phyloP scores from a whole-genome alignment of 2,797 vertebrate genomes.

The Megalops cyprinoides region DNA sequence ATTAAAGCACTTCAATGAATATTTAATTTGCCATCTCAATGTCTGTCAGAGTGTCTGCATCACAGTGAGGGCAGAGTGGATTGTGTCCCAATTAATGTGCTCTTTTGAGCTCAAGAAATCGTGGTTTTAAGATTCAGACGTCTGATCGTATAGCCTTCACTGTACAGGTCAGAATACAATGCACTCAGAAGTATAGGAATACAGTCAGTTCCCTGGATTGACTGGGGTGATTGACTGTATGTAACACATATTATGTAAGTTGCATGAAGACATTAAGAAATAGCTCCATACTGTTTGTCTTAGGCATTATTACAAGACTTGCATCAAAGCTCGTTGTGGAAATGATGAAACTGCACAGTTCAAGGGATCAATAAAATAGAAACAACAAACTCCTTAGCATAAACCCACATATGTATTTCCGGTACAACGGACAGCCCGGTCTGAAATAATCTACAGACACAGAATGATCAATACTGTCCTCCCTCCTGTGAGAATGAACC shows the following conservation, averaged over 20 bases:
- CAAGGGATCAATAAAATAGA: neutral
- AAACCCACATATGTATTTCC: neutral
- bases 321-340: neutral
- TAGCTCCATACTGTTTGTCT: neutral
- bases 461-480: neutral
- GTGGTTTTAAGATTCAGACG: neutral
- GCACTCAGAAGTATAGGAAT: neutral
- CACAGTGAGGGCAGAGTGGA: neutral
- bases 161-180: neutral
- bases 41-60: conserved; percentile 45
- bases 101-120: neutral
- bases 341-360: neutral
- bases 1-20: conserved; percentile 63
- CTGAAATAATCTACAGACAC: neutral
- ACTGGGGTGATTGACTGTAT: neutral
- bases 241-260: neutral
- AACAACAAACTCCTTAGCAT: neutral
- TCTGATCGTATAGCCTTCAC: neutral
- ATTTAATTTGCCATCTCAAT: conserved; percentile 64
- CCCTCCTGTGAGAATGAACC: neutral
- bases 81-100: neutral
- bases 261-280: neutral
- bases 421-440: neutral
- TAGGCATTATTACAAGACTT: neutral
- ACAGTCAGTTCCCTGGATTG: no score